These are phyloP conservation scores for Amphiduros pacificus DNA, from an alignment of 2,888 invertebrate species.

Conservation along the genomic window DNA sequence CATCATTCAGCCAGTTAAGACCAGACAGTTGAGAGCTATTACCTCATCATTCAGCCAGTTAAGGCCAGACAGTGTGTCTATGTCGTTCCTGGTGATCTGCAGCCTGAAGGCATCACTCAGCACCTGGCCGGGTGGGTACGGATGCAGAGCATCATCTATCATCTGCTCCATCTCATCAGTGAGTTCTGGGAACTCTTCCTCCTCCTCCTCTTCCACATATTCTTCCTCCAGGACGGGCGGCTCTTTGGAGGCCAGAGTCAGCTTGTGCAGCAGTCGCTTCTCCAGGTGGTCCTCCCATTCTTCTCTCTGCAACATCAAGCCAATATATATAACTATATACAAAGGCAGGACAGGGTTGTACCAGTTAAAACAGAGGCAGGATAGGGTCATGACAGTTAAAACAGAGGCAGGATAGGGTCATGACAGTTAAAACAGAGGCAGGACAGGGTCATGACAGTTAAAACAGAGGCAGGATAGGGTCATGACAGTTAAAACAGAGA, in stretches of 20 bases:
- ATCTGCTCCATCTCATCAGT: constrained; percentile 69
- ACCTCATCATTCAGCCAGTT: constrained; percentile 92
- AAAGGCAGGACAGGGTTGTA: no score
- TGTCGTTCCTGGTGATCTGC: constrained; percentile 75
- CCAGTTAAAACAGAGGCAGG: no score
- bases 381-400: no score
- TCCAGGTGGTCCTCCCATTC: not conserved
- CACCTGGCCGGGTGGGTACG: constrained; percentile 66
- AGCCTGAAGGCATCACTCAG: constrained; percentile 68
- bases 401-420: no score
- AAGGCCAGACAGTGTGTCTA: constrained; percentile 77
- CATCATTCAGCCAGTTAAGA: no score
- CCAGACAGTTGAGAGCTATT: no score
- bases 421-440: no score
- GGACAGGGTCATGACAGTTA: no score
- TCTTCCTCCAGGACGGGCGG: not conserved
- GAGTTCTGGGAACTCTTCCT: constrained; percentile 61
- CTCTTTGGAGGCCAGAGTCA: not conserved
- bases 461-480: no score
- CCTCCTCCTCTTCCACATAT: constrained; percentile 22
- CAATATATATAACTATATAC: no score
- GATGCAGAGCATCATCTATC: constrained; percentile 50
- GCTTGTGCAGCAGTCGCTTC: not conserved
- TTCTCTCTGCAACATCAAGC: no score
- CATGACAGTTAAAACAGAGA: no score